Conservation (phyloP, 1,140 invertebrate genomes). For the Eriocheir sinensis region DNA sequence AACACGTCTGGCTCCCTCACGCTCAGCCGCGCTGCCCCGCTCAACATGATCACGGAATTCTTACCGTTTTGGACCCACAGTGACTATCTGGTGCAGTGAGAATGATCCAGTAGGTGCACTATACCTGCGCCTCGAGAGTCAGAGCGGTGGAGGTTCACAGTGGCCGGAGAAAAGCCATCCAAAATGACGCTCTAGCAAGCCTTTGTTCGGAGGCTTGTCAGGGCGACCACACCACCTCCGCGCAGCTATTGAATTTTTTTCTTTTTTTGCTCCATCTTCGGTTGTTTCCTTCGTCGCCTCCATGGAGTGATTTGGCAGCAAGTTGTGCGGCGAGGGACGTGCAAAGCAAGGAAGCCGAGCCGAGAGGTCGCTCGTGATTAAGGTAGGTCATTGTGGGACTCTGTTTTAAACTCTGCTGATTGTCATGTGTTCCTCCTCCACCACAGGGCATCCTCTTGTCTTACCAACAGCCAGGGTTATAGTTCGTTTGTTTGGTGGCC, state of each 20-base stretch:
- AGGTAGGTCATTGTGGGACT: conserved; percentile 48
- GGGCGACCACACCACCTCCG: conserved; percentile 63
- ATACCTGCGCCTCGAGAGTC: conserved; percentile 32
- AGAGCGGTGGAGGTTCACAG: conserved; percentile 41
- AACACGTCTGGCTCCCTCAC: conserved; percentile 68
- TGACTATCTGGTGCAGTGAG: conserved; percentile 61
- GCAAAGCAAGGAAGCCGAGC: conserved; percentile 29
- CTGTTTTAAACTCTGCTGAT: neutral
- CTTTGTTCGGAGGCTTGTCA: conserved; percentile 67
- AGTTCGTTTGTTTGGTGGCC: neutral
- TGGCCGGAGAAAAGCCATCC: conserved; percentile 56
- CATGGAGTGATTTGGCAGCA: conserved; percentile 57
- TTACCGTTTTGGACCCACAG: conserved; percentile 46
- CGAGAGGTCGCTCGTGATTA: conserved; percentile 29
- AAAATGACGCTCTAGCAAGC: conserved; percentile 73
- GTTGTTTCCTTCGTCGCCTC: conserved; percentile 46
- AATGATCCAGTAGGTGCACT: conserved; percentile 54
- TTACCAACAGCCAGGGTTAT: neutral
- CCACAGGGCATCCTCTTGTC: neutral
- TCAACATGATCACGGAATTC: conserved; percentile 64
- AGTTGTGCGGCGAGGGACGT: conserved; percentile 64
- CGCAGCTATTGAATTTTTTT: conserved; percentile 70
- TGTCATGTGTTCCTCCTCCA: neutral
- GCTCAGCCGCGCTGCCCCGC: conserved; percentile 1
- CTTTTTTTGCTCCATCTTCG: conserved; percentile 11